These are phyloP conservation scores for Hydrolagus affinis DNA, from an alignment of 2,113 vertebrate species.

Conservation along the genomic window DNA sequence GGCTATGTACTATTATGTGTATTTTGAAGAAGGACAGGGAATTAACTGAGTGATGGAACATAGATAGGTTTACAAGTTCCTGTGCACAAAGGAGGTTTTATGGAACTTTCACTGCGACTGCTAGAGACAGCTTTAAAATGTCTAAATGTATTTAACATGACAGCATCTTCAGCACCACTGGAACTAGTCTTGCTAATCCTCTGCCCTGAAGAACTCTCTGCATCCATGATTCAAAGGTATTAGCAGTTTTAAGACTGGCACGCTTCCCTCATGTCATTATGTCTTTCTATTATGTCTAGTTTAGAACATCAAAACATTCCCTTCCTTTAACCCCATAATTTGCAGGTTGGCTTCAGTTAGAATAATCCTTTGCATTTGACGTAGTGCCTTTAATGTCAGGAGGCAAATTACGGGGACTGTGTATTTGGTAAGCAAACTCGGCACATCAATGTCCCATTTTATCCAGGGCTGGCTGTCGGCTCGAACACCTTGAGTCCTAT, in stretches of 20 bases:
- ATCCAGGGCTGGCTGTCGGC: too few species aligned
- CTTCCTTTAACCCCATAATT: not conserved
- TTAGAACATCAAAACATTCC: not conserved
- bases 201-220: not conserved
- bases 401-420: too few species aligned
- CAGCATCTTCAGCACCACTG: not conserved
- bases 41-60: too few species aligned
- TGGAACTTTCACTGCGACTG: too few species aligned
- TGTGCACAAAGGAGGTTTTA: too few species aligned
- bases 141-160: not conserved
- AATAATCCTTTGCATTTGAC: too few species aligned
- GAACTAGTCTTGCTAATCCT: not conserved
- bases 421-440: too few species aligned
- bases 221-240: not conserved
- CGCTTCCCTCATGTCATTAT: not conserved
- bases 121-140: not conserved
- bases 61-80: too few species aligned
- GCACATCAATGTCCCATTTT: too few species aligned
- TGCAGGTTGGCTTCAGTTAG: not conserved
- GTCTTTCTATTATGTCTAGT: not conserved
- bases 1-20: too few species aligned
- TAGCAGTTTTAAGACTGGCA: not conserved
- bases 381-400: too few species aligned
- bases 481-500: not conserved
- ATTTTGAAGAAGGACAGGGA: too few species aligned